These are phyloP conservation scores for Deroplatys truncata DNA, from an alignment of 2,888 invertebrate species.

Conservation along the genomic window DNA sequence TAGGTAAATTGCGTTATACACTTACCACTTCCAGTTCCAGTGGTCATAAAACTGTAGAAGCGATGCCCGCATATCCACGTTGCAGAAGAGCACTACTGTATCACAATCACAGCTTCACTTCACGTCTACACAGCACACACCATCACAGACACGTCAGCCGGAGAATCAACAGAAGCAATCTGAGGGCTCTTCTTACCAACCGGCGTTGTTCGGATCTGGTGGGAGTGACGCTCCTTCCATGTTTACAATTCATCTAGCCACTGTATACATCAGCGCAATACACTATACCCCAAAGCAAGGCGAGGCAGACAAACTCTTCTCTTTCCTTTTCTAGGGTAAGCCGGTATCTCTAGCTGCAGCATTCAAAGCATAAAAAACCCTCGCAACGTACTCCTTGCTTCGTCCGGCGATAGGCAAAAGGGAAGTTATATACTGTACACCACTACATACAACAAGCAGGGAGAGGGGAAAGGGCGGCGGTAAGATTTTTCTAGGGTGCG, in stretches of 20 bases:
- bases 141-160: neutral
- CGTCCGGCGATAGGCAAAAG: slow-evolving; percentile 4
- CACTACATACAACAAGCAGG: neutral
- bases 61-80: neutral
- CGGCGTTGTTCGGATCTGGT: neutral
- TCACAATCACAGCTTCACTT: neutral
- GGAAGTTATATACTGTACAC: neutral
- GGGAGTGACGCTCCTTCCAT: neutral
- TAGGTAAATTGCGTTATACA: neutral
- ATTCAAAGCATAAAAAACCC: slow-evolving; percentile 5
- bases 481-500: slow-evolving; percentile 18
- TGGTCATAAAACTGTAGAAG: neutral
- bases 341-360: slow-evolving; percentile 8
- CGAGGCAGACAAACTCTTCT: neutral
- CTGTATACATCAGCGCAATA: slow-evolving; percentile 28
- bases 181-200: neutral
- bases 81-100: neutral
- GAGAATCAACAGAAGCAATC: neutral
- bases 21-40: neutral
- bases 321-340: neutral
- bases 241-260: slow-evolving; percentile 31
- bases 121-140: neutral
- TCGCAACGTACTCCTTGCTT: neutral
- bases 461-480: neutral
- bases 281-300: slow-evolving; percentile 4